phyloP scores from a whole-genome alignment of 2,888 invertebrate species.

The Limnephilus lunatus region DNA sequence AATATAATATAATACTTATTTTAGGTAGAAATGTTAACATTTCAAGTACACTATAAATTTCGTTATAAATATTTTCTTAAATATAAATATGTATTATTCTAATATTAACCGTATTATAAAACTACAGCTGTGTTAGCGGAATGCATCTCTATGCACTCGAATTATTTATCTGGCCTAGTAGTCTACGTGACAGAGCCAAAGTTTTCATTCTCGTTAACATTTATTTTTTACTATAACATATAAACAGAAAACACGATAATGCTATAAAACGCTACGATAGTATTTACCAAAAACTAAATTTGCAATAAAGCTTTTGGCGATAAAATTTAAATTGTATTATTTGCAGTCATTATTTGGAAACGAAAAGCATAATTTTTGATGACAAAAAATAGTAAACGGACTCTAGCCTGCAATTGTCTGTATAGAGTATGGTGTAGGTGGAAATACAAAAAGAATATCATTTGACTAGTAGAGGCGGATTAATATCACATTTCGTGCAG shows the following conservation, averaged over 20 bases:
- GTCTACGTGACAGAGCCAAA: background rate
- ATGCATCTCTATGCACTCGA: background rate
- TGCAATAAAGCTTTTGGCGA: background rate
- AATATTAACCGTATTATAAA: background rate
- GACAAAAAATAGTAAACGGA: background rate
- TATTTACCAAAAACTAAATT: background rate
- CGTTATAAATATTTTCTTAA: too few relatives aligned
- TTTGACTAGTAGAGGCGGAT: background rate
- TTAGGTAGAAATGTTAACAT: background rate
- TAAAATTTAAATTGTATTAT: background rate
- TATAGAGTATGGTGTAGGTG: too few relatives aligned
- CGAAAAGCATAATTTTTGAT: too few relatives aligned
- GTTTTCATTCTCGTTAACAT: background rate
- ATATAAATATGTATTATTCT: background rate
- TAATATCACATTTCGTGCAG: background rate
- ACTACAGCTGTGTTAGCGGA: background rate
- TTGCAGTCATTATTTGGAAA: background rate
- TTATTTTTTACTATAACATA: background rate
- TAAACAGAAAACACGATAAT: background rate
- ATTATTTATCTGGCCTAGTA: background rate
- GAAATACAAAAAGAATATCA: too few relatives aligned
- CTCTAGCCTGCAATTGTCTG: background rate
- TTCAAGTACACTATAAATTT: background rate
- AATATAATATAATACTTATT: background rate
- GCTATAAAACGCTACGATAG: background rate